phyloP scores from a whole-genome alignment of 2,113 vertebrate genomes.

The Saguinus imperator region DNA sequence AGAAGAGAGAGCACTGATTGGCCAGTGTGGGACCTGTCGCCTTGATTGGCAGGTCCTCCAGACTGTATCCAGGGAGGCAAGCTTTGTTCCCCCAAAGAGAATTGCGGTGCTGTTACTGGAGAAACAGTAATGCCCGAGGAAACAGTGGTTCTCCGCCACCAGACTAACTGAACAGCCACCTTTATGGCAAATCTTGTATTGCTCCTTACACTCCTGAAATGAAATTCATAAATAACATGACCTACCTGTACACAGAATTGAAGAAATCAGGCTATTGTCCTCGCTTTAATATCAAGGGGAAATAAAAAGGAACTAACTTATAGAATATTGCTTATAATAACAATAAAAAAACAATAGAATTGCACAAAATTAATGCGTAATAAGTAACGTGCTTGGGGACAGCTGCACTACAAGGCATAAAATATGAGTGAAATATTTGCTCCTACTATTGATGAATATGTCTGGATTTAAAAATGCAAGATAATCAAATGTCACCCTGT shows the following conservation, averaged over 20 bases:
- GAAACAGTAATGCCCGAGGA: not conserved
- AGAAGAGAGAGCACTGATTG: not conserved
- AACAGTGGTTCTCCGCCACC: not conserved
- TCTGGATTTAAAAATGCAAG: not conserved
- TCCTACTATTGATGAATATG: not conserved
- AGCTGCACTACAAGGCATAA: accelerated
- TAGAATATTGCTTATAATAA: not conserved
- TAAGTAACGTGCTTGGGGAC: not conserved
- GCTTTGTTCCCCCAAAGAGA: not conserved
- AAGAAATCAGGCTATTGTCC: not conserved
- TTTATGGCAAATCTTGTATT: not conserved
- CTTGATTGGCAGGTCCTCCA: not conserved
- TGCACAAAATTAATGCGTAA: not conserved
- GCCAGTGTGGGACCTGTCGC: not conserved
- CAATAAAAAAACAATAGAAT: not conserved
- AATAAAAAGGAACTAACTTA: not conserved
- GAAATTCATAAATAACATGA: not conserved
- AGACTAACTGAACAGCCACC: not conserved
- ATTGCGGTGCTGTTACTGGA: not conserved
- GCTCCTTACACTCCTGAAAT: not conserved
- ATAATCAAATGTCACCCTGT: not conserved
- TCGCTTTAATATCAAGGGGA: not conserved
- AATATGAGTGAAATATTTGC: not conserved
- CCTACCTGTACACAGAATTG: not conserved
- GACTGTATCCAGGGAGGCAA: not conserved